Base-by-base conservation (phyloP, 2,113 vertebrate genomes). In the Oreochromis tanganicae region DNA sequence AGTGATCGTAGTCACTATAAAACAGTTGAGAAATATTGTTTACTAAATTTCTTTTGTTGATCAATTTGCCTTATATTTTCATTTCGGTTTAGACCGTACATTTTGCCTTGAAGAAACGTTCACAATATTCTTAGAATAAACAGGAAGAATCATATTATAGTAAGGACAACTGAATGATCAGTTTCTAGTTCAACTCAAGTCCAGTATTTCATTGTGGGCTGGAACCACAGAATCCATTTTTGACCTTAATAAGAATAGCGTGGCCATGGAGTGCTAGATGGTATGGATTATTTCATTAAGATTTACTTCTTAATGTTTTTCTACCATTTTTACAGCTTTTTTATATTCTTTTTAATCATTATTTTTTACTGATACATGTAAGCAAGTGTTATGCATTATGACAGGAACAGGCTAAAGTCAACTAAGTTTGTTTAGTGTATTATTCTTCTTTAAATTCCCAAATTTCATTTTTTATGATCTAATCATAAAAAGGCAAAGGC, bases 141-240 rank as follows among this genome's bases (percentile, higher is more conserved):
- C 71, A 81, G 29, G 43, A 82, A 86, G 84, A 88, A 89, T 81
- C 90, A 92, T 85, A 83, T 92, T 93, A 83, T 93, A 63, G 86
- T 92, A 81, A 71, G 81, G 82, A 59, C 48, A 90, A 80, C 54
- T 91, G 85, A 89, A 84, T 89, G 84, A 93, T 80, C 48, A 34
- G 90, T 91, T 90, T 89, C 57, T 87, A 88, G 82, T 80, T 89
- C 73, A 81, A 86, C 80, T 66, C 66, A 82, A 90, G 90, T 93
- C 91, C 95, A 95, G 92, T 93, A 92, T 95, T 95, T 95, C 86
- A 93, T 57, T 95, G 95, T 95, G 94, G 95, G 92, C 94, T 94
- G 95, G 96, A 92, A 95, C 94, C 94, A 95, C 94, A 90, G 57
- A 88, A 87, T 55, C 61, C 71, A 59, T 48, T 21, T 85, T 88